A percentile compares a stretch with the other conserved stretches of the same genome.
Evolutionary conservation across 2,888 invertebrate species (phyloP).

Genomic region (Drosophila nigritarsus): DNA sequence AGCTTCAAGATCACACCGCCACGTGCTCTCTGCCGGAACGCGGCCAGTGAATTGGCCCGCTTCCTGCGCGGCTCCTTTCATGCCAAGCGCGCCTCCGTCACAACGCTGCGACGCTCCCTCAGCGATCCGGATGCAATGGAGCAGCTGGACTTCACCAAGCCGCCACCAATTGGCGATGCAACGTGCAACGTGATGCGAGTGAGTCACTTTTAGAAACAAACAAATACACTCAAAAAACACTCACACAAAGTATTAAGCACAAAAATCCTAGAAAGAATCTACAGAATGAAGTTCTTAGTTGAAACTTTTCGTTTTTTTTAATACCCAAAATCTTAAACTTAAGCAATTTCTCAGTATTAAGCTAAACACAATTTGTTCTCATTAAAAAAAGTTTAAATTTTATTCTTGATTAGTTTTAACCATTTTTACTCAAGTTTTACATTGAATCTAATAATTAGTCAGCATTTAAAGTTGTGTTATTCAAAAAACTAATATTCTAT

Average conservation of each 20-base stretch:
- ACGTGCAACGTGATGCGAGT: slow-evolving; percentile 80
- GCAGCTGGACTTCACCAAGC: slow-evolving; percentile 70
- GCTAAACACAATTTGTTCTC: neutral
- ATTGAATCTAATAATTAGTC: too few species aligned
- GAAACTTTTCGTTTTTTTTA: neutral
- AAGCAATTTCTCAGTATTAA: neutral
- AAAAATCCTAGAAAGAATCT: neutral
- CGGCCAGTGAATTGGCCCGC: slow-evolving; percentile 82
- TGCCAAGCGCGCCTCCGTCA: slow-evolving; percentile 83
- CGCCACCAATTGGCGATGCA: slow-evolving; percentile 62
- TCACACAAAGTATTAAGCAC: neutral
- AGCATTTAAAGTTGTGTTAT: neutral
- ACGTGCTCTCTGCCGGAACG: slow-evolving; percentile 63
- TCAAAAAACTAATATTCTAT: neutral
- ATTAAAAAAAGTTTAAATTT: neutral
- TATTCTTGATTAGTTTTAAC: neutral
- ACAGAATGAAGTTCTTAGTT: neutral
- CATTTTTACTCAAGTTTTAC: too few species aligned
- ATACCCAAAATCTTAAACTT: neutral
- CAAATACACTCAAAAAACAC: neutral
- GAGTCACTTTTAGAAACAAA: slow-evolving; percentile 81
- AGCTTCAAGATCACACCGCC: slow-evolving; percentile 84
- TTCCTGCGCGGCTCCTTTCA: slow-evolving; percentile 83
- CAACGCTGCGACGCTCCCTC: slow-evolving; percentile 82
- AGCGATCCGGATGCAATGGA: slow-evolving; percentile 83